Conservation (phyloP, 2,113 vertebrate species). For the Leuciscus idus region DNA sequence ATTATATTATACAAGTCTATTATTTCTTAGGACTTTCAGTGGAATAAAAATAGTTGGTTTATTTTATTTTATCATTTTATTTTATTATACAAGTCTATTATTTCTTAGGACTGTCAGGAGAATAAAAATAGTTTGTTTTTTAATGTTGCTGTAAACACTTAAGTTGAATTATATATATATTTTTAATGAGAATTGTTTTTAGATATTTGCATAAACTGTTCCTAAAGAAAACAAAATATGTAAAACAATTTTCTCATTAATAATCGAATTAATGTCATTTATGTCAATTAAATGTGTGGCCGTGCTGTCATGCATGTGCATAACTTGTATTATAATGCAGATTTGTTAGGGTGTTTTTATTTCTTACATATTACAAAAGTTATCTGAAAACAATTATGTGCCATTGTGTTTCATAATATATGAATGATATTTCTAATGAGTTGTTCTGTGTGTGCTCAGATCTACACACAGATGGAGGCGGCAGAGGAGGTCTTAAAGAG, state of each 20-base stretch:
- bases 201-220: background rate
- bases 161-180: background rate
- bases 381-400: background rate
- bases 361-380: background rate
- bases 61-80: background rate
- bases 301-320: background rate
- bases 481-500: constrained; percentile 68
- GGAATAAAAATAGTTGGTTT: too few species aligned
- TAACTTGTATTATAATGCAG: background rate
- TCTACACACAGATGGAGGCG: constrained; percentile 70
- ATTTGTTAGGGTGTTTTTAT: background rate
- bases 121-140: too few species aligned
- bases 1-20: too few species aligned
- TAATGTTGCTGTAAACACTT: background rate
- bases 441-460: constrained; percentile 67
- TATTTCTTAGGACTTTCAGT: too few species aligned
- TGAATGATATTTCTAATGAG: background rate
- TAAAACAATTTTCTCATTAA: background rate
- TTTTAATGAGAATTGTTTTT: too few species aligned
- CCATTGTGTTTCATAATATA: background rate
- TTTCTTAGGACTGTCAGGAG: too few species aligned
- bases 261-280: background rate
- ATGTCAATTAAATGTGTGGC: background rate
- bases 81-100: background rate
- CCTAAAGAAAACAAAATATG: background rate